Base-by-base conservation (phyloP, 1,140 invertebrate species). In the Drosophila littoralis region DNA sequence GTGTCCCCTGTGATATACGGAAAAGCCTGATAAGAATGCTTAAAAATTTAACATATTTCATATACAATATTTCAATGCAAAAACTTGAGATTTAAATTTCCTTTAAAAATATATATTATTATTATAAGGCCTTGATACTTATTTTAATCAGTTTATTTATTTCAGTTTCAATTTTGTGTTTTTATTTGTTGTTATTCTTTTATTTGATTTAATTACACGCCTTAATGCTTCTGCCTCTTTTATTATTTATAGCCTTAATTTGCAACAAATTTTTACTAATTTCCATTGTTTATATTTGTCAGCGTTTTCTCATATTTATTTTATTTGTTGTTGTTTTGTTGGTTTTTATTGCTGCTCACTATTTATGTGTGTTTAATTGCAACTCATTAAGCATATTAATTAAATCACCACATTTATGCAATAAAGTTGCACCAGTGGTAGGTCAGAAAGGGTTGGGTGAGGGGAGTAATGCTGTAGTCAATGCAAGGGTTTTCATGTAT, bases 351-450 rank as follows among this genome's bases (percentile, higher is more conserved):
- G 33, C 42, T 51, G 36, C 43, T 32, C 35, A 28, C 63, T 79
- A 70, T 82, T 76, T 76, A 68, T 76, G 77, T 64, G 76, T 58
- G 67, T 84, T 84, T 84, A 84, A 84, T 84, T 84, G 81, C 77
- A 84, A 77, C 81, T 84, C 81, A 84, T 84, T 84, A 84, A 80
- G 81, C 81, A 84, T 84, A 84, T 84, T 84, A 84, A 84, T 84
- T 84, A 84, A 84, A 84, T 84, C 65, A 79, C 81, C 81, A 84
- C 81, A 84, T 84, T 84, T 84, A 84, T 84, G 77, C 73, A 84
- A 84, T 84, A 84, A 84, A 73, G 38, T 68, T 80, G 46, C 51
- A 65, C 45, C 46, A 36, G 40, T 9, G 7, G 15, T 22, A 42
- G 2, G 13, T 2, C 1, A 1, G 13, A 28, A 10, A 22, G 9